Evolutionary conservation across 2,113 vertebrate genomes (phyloP).

Genomic region (Python bivittatus): DNA sequence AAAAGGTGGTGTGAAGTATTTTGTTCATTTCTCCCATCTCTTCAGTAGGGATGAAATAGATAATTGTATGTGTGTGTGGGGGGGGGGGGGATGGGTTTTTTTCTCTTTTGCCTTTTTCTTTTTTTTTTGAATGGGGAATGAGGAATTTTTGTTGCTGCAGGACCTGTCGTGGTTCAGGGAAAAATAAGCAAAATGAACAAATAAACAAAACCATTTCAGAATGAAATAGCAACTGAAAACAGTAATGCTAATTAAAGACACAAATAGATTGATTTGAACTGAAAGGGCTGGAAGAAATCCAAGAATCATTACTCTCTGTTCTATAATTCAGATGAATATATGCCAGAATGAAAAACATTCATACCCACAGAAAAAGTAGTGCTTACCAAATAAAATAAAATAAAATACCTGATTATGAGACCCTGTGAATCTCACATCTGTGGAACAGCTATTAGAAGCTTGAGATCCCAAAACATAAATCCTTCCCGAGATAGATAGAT

Average conservation of each 20-base stretch:
- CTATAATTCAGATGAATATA: not conserved
- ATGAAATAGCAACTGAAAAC: not conserved
- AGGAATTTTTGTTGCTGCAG: not conserved
- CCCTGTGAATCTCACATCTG: not conserved
- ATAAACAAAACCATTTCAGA: not conserved
- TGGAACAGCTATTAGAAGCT: too few species aligned
- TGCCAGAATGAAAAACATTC: not conserved
- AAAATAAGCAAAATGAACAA: not conserved
- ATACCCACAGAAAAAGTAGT: not conserved
- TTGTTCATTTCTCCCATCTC: not conserved
- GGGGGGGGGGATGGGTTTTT: not conserved
- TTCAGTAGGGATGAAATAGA: not conserved
- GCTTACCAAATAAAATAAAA: not conserved
- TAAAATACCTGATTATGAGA: not conserved
- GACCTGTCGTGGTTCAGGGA: not conserved
- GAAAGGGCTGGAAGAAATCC: not conserved
- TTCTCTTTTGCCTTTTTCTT: not conserved
- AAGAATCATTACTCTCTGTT: not conserved
- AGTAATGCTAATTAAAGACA: not conserved
- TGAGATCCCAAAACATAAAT: too few species aligned
- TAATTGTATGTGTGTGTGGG: not conserved
- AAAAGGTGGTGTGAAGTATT: not conserved
- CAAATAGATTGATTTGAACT: not conserved
- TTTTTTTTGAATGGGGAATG: not conserved
- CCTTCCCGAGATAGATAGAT: too few species aligned